Conservation (phyloP, 2,888 invertebrate species). For the Gymnoscelis rufifasciata region DNA sequence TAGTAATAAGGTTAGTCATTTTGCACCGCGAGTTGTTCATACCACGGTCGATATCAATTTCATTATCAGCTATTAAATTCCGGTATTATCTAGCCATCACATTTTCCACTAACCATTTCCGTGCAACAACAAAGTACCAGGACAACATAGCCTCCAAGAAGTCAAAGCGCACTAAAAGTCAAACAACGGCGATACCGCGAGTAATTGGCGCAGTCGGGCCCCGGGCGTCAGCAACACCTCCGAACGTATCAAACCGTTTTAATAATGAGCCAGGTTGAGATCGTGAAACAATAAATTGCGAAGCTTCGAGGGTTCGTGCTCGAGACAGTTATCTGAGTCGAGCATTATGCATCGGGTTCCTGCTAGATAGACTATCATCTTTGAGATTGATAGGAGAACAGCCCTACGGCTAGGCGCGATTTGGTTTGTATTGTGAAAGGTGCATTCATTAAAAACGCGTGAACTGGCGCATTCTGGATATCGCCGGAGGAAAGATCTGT, state of each 20-base stretch:
- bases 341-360: constrained; percentile 75
- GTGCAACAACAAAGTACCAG: constrained; percentile 31
- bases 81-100: too few species aligned
- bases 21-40: too few species aligned
- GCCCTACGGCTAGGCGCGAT: constrained; percentile 67
- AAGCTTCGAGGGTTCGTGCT: constrained; percentile 78
- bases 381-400: constrained; percentile 76
- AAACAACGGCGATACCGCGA: constrained; percentile 55
- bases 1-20: too few species aligned
- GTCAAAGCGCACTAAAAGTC: constrained; percentile 61
- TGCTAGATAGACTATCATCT: constrained; percentile 74
- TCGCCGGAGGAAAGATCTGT: constrained; percentile 10
- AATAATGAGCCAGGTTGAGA: constrained; percentile 76
- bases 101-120: constrained; percentile 1
- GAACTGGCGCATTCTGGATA: constrained; percentile 26
- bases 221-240: constrained; percentile 75
- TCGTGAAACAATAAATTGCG: constrained; percentile 80
- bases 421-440: constrained; percentile 57
- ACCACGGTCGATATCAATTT: too few species aligned
- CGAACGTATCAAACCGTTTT: constrained; percentile 77
- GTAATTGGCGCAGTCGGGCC: constrained; percentile 73
- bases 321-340: constrained; percentile 74
- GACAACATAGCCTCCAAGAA: constrained; percentile 35
- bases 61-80: too few species aligned
- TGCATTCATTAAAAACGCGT: constrained; percentile 48